A percentile compares a stretch with the other conserved stretches of the same genome.
phyloP scores from a whole-genome alignment of 2,113 vertebrate genomes.

The Cisticola juncidis region DNA sequence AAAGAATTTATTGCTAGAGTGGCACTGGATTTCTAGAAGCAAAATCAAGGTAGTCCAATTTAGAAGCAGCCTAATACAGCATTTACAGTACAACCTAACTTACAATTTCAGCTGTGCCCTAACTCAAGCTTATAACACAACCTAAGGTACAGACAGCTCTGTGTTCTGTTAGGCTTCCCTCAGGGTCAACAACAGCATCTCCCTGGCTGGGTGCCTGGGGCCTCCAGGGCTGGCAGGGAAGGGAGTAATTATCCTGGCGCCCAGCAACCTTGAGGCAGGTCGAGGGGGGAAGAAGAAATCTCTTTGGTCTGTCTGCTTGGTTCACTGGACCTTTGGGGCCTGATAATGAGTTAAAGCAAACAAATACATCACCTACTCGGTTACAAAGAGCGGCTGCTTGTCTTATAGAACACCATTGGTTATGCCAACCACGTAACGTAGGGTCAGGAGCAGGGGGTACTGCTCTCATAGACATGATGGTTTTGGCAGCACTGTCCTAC shows the following conservation, averaged over 20 bases:
- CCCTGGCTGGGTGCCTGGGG: fast-evolving
- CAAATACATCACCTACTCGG: fast-evolving
- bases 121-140: not conserved
- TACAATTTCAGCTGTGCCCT: not conserved
- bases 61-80: not conserved
- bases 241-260: fast-evolving
- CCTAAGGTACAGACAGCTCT: not conserved
- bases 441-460: not conserved
- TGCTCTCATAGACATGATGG: not conserved
- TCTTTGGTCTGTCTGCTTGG: not conserved
- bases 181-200: not conserved
- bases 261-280: not conserved
- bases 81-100: not conserved
- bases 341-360: not conserved
- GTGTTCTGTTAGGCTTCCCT: not conserved
- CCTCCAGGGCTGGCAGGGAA: not conserved
- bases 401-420: not conserved
- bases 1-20: not conserved
- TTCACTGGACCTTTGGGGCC: not conserved
- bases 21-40: not conserved
- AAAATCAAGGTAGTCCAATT: not conserved
- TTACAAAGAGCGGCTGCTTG: not conserved
- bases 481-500: fast-evolving
- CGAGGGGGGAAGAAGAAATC: not conserved
- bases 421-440: fast-evolving